Conservation (phyloP, 2,113 vertebrate species). For the Dipodomys ordii region DNA sequence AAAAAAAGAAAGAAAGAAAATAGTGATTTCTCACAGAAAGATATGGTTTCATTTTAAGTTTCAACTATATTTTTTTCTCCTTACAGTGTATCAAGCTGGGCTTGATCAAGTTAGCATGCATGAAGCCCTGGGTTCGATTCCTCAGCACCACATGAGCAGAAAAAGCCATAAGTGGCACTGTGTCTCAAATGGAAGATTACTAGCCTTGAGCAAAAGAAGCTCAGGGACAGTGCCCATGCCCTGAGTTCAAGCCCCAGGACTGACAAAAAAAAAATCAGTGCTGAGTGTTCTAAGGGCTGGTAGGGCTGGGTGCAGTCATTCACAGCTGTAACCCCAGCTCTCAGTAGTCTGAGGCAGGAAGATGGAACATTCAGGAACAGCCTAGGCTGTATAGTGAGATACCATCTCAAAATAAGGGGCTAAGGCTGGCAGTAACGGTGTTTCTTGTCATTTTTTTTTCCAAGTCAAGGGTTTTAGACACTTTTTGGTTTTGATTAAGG, state of each 20-base stretch:
- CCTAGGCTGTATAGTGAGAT: neutral
- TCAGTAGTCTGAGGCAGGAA: neutral
- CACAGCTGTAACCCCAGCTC: neutral
- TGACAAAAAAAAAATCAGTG: neutral
- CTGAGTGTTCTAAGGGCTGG: neutral
- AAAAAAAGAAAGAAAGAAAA: conserved; percentile 20
- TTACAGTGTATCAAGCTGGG: conserved; percentile 4
- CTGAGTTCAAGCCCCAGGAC: too few relatives aligned
- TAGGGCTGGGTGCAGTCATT: too few relatives aligned
- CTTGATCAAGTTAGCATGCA: neutral
- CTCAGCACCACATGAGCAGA: too few relatives aligned
- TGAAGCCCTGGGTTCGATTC: too few relatives aligned
- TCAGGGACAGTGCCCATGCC: too few relatives aligned
- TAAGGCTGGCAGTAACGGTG: neutral
- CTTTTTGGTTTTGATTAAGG: conserved; percentile 34
- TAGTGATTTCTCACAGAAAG: neutral
- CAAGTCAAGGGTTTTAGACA: conserved; percentile 17
- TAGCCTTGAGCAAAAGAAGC: too few relatives aligned
- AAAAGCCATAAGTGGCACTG: too few relatives aligned
- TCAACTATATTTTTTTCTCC: neutral
- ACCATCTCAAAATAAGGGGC: neutral
- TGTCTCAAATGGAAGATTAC: too few relatives aligned
- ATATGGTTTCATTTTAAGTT: neutral
- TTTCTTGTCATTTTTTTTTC: neutral
- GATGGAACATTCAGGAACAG: neutral